Percentiles rank a stretch among this genome's conserved stretches.
Evolutionary conservation across 2,797 vertebrate species (phyloP).

Genomic region (Podarcis lilfordi): DNA sequence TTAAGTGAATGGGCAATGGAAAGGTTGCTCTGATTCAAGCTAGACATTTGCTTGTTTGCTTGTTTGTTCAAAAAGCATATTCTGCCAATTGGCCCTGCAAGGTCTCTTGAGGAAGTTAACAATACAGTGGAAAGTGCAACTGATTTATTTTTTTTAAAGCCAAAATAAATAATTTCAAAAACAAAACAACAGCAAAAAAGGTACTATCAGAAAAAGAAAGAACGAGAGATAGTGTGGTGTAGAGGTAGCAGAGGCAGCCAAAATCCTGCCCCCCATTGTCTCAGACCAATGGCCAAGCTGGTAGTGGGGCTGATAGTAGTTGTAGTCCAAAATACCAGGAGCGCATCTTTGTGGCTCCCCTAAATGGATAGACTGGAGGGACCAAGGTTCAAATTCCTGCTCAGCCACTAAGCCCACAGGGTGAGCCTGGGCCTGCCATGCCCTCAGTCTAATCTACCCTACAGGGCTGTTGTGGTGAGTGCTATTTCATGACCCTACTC

Average conservation of each 20-base stretch:
- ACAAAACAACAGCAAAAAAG: background rate
- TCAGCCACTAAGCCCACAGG: too few relatives aligned
- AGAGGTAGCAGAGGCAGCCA: background rate
- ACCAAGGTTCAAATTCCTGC: too few relatives aligned
- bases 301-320: background rate
- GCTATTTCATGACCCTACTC: background rate
- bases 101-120: background rate
- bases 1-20: constrained; percentile 59
- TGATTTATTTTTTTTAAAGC: background rate
- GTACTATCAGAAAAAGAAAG: background rate
- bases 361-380: too few relatives aligned
- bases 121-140: background rate
- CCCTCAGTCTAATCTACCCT: too few relatives aligned
- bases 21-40: constrained; percentile 61
- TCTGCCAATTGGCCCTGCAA: background rate
- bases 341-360: too few relatives aligned
- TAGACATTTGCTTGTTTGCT: constrained; percentile 44
- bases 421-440: too few relatives aligned
- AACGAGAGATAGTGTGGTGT: background rate
- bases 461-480: background rate
- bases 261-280: background rate
- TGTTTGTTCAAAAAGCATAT: constrained; percentile 17
- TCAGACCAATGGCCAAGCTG: background rate
- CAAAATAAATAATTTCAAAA: background rate
- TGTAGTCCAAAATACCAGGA: background rate